These are phyloP conservation scores for Onychomys torridus DNA, from an alignment of 2,797 vertebrate genomes.

Conservation along the genomic window DNA sequence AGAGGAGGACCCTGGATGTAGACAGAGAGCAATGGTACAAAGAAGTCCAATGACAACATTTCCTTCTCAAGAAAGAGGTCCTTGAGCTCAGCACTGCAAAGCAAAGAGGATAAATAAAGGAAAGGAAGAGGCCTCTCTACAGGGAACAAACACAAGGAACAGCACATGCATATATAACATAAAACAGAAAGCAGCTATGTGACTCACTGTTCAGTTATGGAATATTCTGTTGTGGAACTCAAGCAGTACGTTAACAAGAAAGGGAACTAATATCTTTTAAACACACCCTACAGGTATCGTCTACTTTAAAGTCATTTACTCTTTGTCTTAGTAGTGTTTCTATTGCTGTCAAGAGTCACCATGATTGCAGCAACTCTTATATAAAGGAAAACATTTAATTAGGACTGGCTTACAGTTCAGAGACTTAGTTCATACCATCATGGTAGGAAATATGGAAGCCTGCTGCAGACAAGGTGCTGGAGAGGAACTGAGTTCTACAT, in stretches of 20 bases:
- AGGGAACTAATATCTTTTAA: not conserved
- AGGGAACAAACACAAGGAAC: not conserved
- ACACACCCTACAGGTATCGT: no score
- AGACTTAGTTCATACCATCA: not conserved
- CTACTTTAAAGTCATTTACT: not conserved
- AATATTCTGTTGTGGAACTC: not conserved
- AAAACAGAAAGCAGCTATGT: not conserved
- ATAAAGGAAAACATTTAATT: not conserved
- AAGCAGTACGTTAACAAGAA: not conserved
- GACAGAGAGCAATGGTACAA: not conserved
- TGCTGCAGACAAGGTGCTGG: not conserved
- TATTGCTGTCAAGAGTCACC: not conserved
- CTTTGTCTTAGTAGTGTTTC: not conserved
- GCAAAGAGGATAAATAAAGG: not conserved
- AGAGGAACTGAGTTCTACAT: not conserved
- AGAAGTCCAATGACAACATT: not conserved
- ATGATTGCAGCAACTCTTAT: not conserved
- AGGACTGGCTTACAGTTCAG: not conserved
- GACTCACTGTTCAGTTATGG: not conserved
- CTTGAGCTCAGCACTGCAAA: not conserved
- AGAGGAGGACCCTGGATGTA: no score
- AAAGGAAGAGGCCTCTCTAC: fast-evolving
- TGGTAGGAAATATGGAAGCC: not conserved
- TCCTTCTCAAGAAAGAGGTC: not conserved
- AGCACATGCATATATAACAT: no score